Evolutionary conservation across 2,888 invertebrate species (phyloP), one percentile per base, ranked within the genome.

Genomic region (Sinopyrophorus schimmeli): DNA sequence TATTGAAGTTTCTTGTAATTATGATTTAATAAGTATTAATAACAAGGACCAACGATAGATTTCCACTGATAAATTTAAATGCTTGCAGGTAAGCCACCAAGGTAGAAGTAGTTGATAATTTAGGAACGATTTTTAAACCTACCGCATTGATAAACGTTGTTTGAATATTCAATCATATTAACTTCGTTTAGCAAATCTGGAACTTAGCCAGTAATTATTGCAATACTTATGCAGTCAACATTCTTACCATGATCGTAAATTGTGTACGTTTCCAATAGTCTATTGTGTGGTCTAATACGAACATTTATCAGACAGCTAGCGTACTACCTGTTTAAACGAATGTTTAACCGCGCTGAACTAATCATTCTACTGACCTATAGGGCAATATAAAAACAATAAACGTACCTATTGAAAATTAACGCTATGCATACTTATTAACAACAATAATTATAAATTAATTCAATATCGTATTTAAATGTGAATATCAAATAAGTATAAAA

Each of bases 171-270:
- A 61, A 52, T 59, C 53, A 49, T 48, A 56, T 43, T 44, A 47
- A 53, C 35, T 35, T n/a, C 20, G 47, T 52, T 63, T 59, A 58
- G 55, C 57, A 58, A 62, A 58, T 53, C 51, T 49, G 43, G 38
- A 55, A 57, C 60, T 59, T 64, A 55, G 62, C 54, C 50, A 56
- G 56, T 69, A 69, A 70, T 70, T 64, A 67, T 65, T 66, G 68
- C 68, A 62, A 69, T 70, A 67, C 65, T 68, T 67, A 70, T 70
- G 66, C 70, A 51, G 52, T 49, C 54, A 66, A 58, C 62, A 62
- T 49, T 37, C 48, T 59, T 50, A 50, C 57, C 48, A 55, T 59
- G 64, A 60, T 68, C 68, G 68, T 70, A 69, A 69, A 69, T 66
- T 63, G 65, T 59, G 58, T 60, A 61, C 60, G 62, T 58, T 59